Evolutionary conservation across 2,797 vertebrate species (phyloP).

Genomic region (Taeniopygia guttata): DNA sequence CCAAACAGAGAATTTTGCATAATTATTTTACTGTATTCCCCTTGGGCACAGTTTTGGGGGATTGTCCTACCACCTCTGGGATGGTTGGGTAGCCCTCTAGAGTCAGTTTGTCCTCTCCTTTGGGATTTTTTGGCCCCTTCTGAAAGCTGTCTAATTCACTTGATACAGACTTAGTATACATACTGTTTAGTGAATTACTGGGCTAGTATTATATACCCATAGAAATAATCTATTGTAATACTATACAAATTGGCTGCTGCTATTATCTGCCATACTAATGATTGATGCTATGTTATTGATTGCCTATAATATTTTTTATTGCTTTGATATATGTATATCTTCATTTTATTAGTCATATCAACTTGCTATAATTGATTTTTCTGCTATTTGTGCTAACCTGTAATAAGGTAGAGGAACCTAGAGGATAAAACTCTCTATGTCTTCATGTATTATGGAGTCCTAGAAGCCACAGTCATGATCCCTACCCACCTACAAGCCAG

Average conservation of each 20-base stretch:
- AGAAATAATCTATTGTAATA: background rate
- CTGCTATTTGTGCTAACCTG: background rate
- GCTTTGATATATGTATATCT: background rate
- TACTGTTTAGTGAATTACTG: too few relatives aligned
- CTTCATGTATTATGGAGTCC: background rate
- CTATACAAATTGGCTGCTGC: background rate
- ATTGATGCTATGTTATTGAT: background rate
- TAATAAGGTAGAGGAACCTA: background rate
- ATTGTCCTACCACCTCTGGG: background rate
- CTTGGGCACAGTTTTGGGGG: background rate
- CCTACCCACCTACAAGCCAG: background rate
- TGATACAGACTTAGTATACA: background rate
- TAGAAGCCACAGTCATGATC: background rate
- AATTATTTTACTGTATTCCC: background rate
- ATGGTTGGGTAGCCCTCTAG: background rate
- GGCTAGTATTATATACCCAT: background rate
- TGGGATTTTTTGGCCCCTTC: background rate
- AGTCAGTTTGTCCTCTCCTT: background rate
- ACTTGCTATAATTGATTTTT: background rate
- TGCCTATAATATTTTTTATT: background rate
- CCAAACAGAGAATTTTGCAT: background rate
- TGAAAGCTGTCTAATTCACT: background rate
- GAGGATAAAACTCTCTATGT: background rate
- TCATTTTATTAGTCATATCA: background rate
- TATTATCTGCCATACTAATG: background rate